Percentiles rank a stretch among this genome's conserved stretches.
These are phyloP conservation scores for Epinotia brunnichana DNA, from an alignment of 2,888 invertebrate species.

Conservation along the genomic window DNA sequence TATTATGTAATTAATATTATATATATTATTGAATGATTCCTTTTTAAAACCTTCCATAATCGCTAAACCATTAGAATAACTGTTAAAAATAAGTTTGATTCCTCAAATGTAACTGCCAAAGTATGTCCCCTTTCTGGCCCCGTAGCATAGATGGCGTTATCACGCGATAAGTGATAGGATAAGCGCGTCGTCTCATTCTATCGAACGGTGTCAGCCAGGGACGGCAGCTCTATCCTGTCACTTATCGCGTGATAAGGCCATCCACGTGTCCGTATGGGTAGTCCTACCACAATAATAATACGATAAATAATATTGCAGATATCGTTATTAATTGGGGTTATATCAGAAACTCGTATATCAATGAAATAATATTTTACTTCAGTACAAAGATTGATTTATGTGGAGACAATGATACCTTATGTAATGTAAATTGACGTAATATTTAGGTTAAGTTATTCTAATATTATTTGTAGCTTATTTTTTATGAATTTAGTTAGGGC, in stretches of 20 bases:
- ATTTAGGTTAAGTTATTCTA: conserved; percentile 24
- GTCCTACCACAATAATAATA: conserved; percentile 11
- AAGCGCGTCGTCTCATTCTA: too few species aligned
- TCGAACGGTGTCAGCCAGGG: too few species aligned
- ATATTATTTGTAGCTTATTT: conserved; percentile 21
- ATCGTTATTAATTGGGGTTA: neutral
- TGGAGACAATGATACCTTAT: conserved; percentile 22
- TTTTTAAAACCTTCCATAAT: conserved; percentile 8
- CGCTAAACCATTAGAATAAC: conserved; percentile 20
- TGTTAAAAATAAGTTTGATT: conserved; percentile 7
- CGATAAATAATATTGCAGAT: neutral
- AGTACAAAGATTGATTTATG: conserved; percentile 42
- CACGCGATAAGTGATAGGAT: too few species aligned
- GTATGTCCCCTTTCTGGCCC: too few species aligned
- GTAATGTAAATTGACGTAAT: conserved; percentile 31
- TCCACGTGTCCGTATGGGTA: too few species aligned
- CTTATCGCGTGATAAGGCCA: too few species aligned
- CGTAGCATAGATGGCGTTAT: too few species aligned
- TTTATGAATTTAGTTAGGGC: neutral
- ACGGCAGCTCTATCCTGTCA: too few species aligned
- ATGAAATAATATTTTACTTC: conserved; percentile 36
- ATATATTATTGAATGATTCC: conserved; percentile 10
- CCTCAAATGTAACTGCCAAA: conserved; percentile 30
- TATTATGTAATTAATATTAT: conserved; percentile 6
- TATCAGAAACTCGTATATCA: neutral